Base-by-base conservation (phyloP, 2,113 vertebrate species). In the Cololabis saira region DNA sequence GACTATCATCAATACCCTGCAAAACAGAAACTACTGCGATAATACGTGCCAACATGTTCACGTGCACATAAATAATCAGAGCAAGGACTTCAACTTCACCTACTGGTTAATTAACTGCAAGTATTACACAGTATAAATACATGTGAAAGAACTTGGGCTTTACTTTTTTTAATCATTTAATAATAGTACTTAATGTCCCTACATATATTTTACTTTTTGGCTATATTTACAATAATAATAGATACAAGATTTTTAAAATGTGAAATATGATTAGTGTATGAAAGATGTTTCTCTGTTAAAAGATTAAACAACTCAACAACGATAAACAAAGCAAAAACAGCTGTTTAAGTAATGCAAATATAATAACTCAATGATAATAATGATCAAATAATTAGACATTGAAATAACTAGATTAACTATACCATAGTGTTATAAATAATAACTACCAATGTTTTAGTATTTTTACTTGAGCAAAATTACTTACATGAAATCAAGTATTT, bases 41-140 rank as follows among this genome's bases (percentile, higher is more conserved):
- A 54, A 56, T 12, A 71, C 60, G 55, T 74, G 79, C 74, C 86
- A 72, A n/a, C 78, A 5, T 21, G 53, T 43, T 60, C 59, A 68
- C 50, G 40, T 62, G 69, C 43, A 54, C 40, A 56, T 33, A 57
- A 54, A 61, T 42, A 30, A 12, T 12, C 10, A 12, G 24, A 51
- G 4, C 2, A 30, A 11, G 27, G 13, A 48, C 11, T 27, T 18
- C 17, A 7, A 30, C 33, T 22, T 21, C 17, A 22, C 22, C 14
- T 5, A 6, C 7, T 18, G 3, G n/a, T 1, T 5, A 13, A 0
- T 61, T n/a, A 22, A 47, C 12, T 45, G 18, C 16, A 42, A 3
- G 8, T 37, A 37, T 18, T 10, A 18, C 15, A 16, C 15, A 27
- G 24, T 13, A 17, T 16, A 37, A 17, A 33, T 13, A 17, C 10